Evolutionary conservation across 2,888 invertebrate species (phyloP), one percentile per base, ranked within the genome.

Genomic region (Aradus depressus): DNA sequence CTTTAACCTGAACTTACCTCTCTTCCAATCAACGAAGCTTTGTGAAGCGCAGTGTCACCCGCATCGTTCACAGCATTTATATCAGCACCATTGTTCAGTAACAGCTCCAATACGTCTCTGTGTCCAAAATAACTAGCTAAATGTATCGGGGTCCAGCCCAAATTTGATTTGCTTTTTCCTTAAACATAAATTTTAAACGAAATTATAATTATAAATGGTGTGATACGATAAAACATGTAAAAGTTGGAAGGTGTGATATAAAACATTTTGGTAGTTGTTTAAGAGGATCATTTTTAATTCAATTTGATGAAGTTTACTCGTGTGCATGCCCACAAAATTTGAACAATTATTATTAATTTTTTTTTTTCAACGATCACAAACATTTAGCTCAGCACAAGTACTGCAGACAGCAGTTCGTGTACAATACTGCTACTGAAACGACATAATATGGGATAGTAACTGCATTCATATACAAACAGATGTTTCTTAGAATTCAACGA

Each of bases 61-160:
- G 70, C 71, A 59, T 78, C 75, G 62, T 80, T 80, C 23, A 77
- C 72, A 35, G 74, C 72, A 60, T 80, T 76, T 1, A 77, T 73
- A 61, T 75, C 71, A 0, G 74, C 78, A 0, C 75, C 75, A 12
- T 73, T 69, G 54, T 74, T 70, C 4, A 81, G 61, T 14, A 81
- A 62, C 0, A 72, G 65, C 54, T 75, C 69, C 2, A 75, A 78
- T 12, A 79, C 77, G 32, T 73, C 72, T 39, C 66, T 65, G 60
- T 81, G 80, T 0, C 79, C 79, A 65, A 81, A 81, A 64, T 81
- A 81, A 32, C 78, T 74, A 0, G 80, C 77, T 53, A 81, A 66
- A 61, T 81, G 81, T 2, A 81, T 67, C 0, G 81, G 77, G 0
- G 79, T 78, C 80, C 81, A 81, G 42, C 80, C 80, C 57, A 76